Base-by-base conservation (phyloP, 2,113 vertebrate species). In the Boleophthalmus pectinirostris region DNA sequence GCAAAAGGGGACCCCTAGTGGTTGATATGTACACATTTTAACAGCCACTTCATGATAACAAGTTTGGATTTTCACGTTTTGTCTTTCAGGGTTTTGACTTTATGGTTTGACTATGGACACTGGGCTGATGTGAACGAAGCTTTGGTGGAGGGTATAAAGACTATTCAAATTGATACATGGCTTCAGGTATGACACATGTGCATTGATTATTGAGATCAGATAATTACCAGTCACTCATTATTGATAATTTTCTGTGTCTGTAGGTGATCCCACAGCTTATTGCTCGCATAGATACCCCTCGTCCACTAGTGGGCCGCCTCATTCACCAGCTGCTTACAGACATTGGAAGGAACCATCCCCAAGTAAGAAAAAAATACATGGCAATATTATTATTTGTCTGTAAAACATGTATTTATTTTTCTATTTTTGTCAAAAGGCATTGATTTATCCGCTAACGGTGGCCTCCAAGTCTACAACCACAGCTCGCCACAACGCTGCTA, bases 131-230 rank as follows among this genome's bases (percentile, higher is more conserved):
- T 99, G 51, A 99, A 98, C 1, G 98, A 99, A 89, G 97, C 95
- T 67, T 91, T 99, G 49, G 98, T 99, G 66, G 97, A 99, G 87
- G 98, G 98, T 20, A 98, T 99, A 83, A 99, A 99, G 78, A 98
- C 97, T 1, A 99, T 99, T 87, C 98, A 99, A 89, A 99, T 99
- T 63, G 98, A 99, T 78, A 99, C 98, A 1, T 99, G 98, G 98
- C 83, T 99, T 35, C 98, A 99, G 95, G 98, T 98, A 90, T 88
- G 54, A 21, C 20, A 65, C 2, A 43, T 5, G 45, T 11, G 3
- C 3, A 3, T 4, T 38, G 16, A 7, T 61, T 33, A 38, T 13
- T 43, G 12, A 38, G n/a, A 38, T 43, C 12, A n/a, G 2, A 64
- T 12, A 43, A 38, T n/a, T 5, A n/a, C 18, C 1, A n/a, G 12